phyloP scores from a whole-genome alignment of 2,113 vertebrate genomes.

The Dicentrarchus labrax region DNA sequence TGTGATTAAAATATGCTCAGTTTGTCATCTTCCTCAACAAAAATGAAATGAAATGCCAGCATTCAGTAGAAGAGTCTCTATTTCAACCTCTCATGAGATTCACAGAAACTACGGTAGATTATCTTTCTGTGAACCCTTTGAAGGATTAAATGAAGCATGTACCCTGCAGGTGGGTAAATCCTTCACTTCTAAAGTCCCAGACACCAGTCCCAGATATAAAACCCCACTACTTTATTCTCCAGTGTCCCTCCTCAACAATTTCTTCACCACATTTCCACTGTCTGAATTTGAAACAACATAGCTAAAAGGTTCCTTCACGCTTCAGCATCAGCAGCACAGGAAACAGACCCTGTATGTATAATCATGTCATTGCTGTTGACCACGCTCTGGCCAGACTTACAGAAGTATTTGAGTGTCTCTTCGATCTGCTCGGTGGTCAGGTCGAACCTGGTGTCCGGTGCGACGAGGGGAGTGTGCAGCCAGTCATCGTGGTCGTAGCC shows the following conservation, averaged over 20 bases:
- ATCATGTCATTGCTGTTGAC: neutral
- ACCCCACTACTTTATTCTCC: neutral
- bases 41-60: too few species aligned
- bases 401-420: constrained; percentile 98
- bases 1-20: too few species aligned
- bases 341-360: neutral
- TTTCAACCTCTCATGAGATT: neutral
- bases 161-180: neutral
- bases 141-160: neutral
- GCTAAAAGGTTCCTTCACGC: neutral
- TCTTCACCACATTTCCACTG: neutral
- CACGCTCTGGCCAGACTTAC: constrained; percentile 85
- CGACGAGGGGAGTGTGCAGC: constrained; percentile 96
- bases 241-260: neutral
- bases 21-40: too few species aligned
- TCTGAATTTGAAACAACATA: neutral
- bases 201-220: neutral
- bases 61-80: too few species aligned
- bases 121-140: neutral
- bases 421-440: constrained; percentile 97
- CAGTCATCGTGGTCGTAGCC: constrained; percentile 98
- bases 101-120: neutral
- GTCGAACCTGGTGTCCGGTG: constrained; percentile 91
- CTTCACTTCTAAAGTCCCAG: neutral
- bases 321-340: neutral